phyloP scores from a whole-genome alignment of 2,797 vertebrate species.

The Euphonia xanthogaster region DNA sequence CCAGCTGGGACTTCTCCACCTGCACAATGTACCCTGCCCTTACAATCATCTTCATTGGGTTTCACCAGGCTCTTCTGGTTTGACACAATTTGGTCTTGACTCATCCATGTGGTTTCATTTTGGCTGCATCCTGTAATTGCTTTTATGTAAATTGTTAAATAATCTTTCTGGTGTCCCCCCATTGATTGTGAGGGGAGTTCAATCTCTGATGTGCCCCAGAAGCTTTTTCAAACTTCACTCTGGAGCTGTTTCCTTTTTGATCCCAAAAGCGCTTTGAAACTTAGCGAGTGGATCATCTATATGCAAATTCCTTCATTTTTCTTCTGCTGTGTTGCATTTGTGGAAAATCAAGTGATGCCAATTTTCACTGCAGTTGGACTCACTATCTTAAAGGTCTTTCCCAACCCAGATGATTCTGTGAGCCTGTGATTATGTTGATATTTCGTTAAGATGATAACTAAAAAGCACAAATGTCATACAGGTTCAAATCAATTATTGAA shows the following conservation, averaged over 20 bases:
- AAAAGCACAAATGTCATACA: background rate
- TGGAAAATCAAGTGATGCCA: background rate
- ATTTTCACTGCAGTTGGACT: background rate
- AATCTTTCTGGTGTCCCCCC: background rate
- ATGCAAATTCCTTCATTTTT: conserved; percentile 1
- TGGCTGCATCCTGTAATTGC: background rate
- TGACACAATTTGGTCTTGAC: background rate
- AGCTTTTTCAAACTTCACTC: background rate
- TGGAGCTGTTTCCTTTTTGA: background rate
- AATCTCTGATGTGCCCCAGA: background rate
- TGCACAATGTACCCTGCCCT: background rate
- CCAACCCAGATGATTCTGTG: background rate
- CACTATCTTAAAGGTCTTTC: background rate
- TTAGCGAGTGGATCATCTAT: background rate
- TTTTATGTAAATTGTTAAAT: background rate
- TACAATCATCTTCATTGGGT: background rate
- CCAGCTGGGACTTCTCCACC: background rate
- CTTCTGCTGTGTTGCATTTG: background rate
- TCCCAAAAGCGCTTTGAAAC: background rate
- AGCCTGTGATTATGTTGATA: background rate
- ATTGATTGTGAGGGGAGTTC: background rate
- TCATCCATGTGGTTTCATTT: rapidly evolving
- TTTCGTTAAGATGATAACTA: background rate
- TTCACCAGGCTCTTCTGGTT: background rate
- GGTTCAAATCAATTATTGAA: conserved; percentile 11